Percentiles rank a stretch among this genome's conserved stretches.
These are phyloP conservation scores for Myotis davidii DNA, from an alignment of 2,113 vertebrate genomes.

Conservation along the genomic window DNA sequence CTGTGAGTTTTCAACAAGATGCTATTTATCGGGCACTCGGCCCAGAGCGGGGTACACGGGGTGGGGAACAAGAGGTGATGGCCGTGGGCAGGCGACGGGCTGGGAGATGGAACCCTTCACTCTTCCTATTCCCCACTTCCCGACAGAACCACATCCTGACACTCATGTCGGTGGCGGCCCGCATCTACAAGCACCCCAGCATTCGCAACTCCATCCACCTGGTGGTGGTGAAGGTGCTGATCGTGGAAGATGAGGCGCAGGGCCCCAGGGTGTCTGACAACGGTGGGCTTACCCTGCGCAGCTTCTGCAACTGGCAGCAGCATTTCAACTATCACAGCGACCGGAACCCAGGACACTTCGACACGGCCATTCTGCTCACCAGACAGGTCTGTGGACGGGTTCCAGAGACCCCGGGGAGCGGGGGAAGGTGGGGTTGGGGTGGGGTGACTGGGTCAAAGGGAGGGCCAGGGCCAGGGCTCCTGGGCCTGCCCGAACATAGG, in stretches of 20 bases:
- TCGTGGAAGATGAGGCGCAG: slow-evolving; percentile 88
- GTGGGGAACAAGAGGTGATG: background rate
- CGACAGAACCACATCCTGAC: slow-evolving; percentile 94
- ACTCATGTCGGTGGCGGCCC: slow-evolving; percentile 92
- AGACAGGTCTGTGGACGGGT: slow-evolving; percentile 89
- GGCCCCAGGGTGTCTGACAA: slow-evolving; percentile 93
- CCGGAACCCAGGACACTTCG: slow-evolving; percentile 93
- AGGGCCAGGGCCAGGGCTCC: background rate
- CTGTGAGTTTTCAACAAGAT: background rate
- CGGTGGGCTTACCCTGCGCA: slow-evolving; percentile 91
- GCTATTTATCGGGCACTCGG: fast-evolving
- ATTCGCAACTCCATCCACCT: slow-evolving; percentile 93
- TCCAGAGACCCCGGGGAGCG: background rate
- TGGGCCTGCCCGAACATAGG: background rate
- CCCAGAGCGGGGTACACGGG: background rate
- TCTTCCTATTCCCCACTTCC: background rate
- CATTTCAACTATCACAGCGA: slow-evolving; percentile 92
- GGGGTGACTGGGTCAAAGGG: background rate
- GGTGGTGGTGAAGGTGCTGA: slow-evolving; percentile 94
- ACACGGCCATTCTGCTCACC: slow-evolving; percentile 96
- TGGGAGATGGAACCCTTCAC: background rate
- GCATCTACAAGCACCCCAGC: slow-evolving; percentile 96
- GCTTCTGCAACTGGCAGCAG: slow-evolving; percentile 97
- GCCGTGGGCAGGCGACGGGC: fast-evolving
- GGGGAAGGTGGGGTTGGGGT: no score